Percentiles rank a stretch among this genome's conserved stretches.
These are phyloP conservation scores for Spicauda simplicius DNA, from an alignment of 2,888 invertebrate species.

Conservation along the genomic window DNA sequence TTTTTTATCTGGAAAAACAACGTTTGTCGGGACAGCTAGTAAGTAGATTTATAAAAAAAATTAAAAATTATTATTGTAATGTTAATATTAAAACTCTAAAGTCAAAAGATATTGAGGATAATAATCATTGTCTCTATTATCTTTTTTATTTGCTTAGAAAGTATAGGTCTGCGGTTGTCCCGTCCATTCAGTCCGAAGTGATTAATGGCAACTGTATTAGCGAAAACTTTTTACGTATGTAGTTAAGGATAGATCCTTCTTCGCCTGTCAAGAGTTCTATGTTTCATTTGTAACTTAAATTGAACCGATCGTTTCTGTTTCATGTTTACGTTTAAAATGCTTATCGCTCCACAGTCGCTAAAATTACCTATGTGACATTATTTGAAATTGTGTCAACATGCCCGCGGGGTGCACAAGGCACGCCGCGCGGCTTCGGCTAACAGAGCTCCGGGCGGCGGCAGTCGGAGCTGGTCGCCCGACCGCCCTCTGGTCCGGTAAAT, in stretches of 20 bases:
- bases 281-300: slow-evolving; percentile 24
- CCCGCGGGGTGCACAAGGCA: slow-evolving; percentile 55
- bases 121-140: background rate
- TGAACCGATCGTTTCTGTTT: slow-evolving; percentile 1
- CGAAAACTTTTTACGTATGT: slow-evolving; percentile 36
- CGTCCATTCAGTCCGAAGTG: slow-evolving; percentile 47
- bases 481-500: slow-evolving; percentile 79
- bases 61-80: too few species aligned
- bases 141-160: slow-evolving; percentile 12
- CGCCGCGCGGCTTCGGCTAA: slow-evolving; percentile 49
- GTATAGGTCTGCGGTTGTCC: slow-evolving; percentile 43
- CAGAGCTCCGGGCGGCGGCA: slow-evolving; percentile 59
- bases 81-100: too few species aligned
- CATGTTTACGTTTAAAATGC: slow-evolving; percentile 45
- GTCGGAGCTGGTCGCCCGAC: slow-evolving; percentile 66
- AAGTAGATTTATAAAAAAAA: too few species aligned
- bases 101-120: background rate
- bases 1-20: too few species aligned
- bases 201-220: slow-evolving; percentile 50
- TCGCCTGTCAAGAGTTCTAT: slow-evolving; percentile 7
- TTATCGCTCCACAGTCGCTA: slow-evolving; percentile 59
- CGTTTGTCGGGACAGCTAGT: too few species aligned
- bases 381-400: slow-evolving; percentile 80
- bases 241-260: slow-evolving; percentile 37
- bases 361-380: slow-evolving; percentile 69